Base-by-base conservation (phyloP, 2,888 invertebrate species). In the Beris morrisii region DNA sequence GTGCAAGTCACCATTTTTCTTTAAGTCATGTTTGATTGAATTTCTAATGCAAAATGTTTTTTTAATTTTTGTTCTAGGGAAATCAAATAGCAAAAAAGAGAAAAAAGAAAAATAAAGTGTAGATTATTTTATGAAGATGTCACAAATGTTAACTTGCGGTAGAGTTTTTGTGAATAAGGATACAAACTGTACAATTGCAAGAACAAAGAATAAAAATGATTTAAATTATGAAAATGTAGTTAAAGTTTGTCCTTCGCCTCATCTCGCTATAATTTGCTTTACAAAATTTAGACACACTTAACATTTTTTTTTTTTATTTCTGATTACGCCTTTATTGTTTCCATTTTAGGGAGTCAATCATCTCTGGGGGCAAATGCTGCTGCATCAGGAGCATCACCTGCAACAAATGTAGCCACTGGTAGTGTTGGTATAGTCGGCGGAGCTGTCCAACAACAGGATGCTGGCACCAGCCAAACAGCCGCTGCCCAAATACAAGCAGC, bases 401-500 rank as follows among this genome's bases (percentile, higher is more conserved):
- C 70, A 13, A 71, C 71, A 65, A 63, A 67, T 66, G 68, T 54
- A 13, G 31, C 64, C n/a, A 64, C 68, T 64, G 58, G 67, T 44
- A 71, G 72, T 63, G 74, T 73, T 69, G 73, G 73, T 64, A 71
- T 68, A 30, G 58, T 30, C n/a, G 31, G 46, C 11, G n/a, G 22
- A 15, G 38, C 50, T 22, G 44, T 48, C 43, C 50, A 59, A 69
- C 67, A 67, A 63, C 64, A 53, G 50, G 67, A 67, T 58, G 68
- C 61, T 22, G 52, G 73, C 67, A 72, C 75, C 38, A 67, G 67
- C 59, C 69, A 69, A 67, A 65, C 61, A 38, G 38, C 61, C 68
- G 63, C 65, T 54, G 22, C 59, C 58, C 66, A 66, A 68, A 67
- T 74, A 70, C 75, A 74, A 71, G 72, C 76, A 73, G 73, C 77